Evolutionary conservation across 2,113 vertebrate species (phyloP), one percentile per base, ranked within the genome.

Genomic region (Microcebus tavaratra): DNA sequence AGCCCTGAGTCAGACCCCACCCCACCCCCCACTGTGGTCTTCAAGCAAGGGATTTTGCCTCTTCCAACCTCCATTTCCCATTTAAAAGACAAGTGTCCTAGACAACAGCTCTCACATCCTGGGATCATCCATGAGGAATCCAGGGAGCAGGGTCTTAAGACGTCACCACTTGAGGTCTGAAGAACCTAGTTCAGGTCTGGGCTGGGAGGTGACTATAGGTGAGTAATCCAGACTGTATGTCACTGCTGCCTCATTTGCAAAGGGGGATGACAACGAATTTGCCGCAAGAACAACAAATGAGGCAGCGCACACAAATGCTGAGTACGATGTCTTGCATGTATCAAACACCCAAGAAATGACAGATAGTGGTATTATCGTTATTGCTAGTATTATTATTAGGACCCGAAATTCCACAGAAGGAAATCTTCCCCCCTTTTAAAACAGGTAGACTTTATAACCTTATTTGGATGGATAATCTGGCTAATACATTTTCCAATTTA

Each of bases 381-480:
- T 21, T 17, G 48, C 21, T 10, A n/a, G 8, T 50, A 27, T 9
- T 20, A 72, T 20, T n/a, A 14, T 12, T 31, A 83, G 8, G 45
- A 68, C 42, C 57, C 78, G 36, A 82, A 88, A 63, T 57, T 50
- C 42, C n/a, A 86, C n/a, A 67, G 57, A 50, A 94, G 53, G 23
- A 65, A 55, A 27, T 29, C 45, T 48, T 67, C 18, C 42, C 18
- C 21, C 15, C 79, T 36, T 36, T 61, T 15, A 11, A 48, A 21
- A 21, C 34, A 83, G 20, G 50, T 25, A 76, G 73, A 72, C 9
- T 23, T 50, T 36, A 88, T 25, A 29, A n/a, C 34, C 45, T 72
- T 90, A 81, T 72, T 81, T 55, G 84, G 48, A 92, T 92, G 36
- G 36, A 94, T 34, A 88, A 73, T 70, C 45, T 68, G 61, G n/a